Evolutionary conservation across 2,888 invertebrate species (phyloP), one percentile per base, ranked within the genome.

Genomic region (Amphipyra berbera): DNA sequence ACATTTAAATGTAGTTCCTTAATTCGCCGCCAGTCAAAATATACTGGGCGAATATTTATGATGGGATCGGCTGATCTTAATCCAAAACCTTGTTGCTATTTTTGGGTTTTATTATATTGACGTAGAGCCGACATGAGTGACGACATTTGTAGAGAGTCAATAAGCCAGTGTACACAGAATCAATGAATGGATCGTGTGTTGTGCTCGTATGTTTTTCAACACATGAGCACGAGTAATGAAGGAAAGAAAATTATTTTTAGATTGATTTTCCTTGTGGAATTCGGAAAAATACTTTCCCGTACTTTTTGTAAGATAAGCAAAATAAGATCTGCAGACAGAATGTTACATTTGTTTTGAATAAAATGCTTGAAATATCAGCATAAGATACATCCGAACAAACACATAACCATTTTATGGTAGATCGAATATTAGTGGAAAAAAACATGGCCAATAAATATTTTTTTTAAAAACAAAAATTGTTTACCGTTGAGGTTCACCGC

Each of bases 41-140:
- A 13, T 41, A 64, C n/a, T 15, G 0, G 15, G 13, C 14, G 47
- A 55, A 55, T 65, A 60, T 58, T 49, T 47, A 42, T 41, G 30
- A 42, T 21, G 47, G 42, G 45, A 40, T 58, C 41, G 40, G 35
- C 55, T 61, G 37, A 60, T 64, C 46, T 50, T 3, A 21, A 3
- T 21, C 47, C 40, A n/a, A 64, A 56, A 56, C 54, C 41, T 42
- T 40, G 46, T 50, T 44, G 44, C 57, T 76, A 73, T 75, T 76
- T 75, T 61, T 42, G 41, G 42, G 44, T 48, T 57, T 42, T 44
- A 33, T 57, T 46, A 38, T 46, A 44, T 41, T 67, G 61, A 67
- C 50, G 57, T 41, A 61, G 56, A 61, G 7, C 40, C 46, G 30
- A 54, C 13, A 37, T 35, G 40, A 40, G 12, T 66, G 68, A 68